A percentile compares a stretch with the other conserved stretches of the same genome.
Evolutionary conservation across 2,113 vertebrate species (phyloP).

Genomic region (Xenopus laevis): DNA sequence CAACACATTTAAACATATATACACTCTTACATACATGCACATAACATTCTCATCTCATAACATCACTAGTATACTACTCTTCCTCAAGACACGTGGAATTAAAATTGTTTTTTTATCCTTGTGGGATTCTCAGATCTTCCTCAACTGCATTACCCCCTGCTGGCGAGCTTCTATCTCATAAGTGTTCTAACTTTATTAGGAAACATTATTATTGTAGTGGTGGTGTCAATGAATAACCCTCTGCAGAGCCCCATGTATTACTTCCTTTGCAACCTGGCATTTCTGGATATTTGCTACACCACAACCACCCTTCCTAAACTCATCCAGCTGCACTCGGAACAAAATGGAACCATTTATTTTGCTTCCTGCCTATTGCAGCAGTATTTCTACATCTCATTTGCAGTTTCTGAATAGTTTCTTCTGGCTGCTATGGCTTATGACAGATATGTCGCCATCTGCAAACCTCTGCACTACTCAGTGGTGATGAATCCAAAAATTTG

Average conservation of each 20-base stretch:
- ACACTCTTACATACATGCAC: too few relatives aligned
- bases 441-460: constrained; percentile 4
- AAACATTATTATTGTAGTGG: constrained; percentile 6
- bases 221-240: neutral
- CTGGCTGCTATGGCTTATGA: constrained; percentile 25
- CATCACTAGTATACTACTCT: too few relatives aligned
- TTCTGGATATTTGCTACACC: constrained; percentile 15
- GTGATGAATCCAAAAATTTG: neutral
- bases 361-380: neutral
- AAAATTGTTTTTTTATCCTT: neutral
- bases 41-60: too few relatives aligned
- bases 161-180: constrained; percentile 1
- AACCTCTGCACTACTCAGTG: neutral
- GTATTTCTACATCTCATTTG: constrained; percentile 20
- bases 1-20: too few relatives aligned
- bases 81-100: neutral
- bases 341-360: neutral
- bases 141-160: neutral
- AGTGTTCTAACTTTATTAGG: constrained; percentile 8
- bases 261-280: neutral
- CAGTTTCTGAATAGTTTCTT: constrained; percentile 18
- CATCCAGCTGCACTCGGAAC: neutral
- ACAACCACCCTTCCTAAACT: constrained; percentile 6
- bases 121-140: constrained; percentile 7
- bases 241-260: constrained; percentile 29